Conservation (phyloP, 2,113 vertebrate genomes). For the Leucoraja erinaceus region DNA sequence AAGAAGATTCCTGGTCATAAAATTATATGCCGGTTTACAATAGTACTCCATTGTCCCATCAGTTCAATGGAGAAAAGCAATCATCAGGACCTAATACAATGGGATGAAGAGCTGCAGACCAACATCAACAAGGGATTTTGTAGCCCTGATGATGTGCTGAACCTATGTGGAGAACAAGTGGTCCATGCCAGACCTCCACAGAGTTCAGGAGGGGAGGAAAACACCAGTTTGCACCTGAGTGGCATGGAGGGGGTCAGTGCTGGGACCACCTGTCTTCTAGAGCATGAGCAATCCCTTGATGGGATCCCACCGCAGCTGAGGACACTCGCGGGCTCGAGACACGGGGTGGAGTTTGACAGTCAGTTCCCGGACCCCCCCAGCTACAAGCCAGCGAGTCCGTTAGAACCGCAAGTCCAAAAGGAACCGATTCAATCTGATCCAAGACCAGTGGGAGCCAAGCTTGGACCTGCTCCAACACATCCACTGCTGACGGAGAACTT, state of each 20-base stretch:
- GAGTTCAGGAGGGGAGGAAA: not conserved
- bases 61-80: slow-evolving; percentile 3
- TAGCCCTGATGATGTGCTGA: slow-evolving; percentile 18
- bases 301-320: not conserved
- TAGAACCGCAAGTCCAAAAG: not conserved
- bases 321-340: too few relatives aligned
- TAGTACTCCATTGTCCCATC: not conserved
- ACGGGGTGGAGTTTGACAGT: not conserved
- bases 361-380: not conserved
- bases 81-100: slow-evolving; percentile 21
- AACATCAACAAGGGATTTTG: slow-evolving; percentile 36
- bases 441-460: not conserved
- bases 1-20: not conserved
- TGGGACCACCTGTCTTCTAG: not conserved
- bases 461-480: not conserved
- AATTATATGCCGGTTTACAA: not conserved
- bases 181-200: not conserved
- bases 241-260: not conserved
- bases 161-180: not conserved
- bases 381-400: not conserved
- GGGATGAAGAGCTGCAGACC: slow-evolving; percentile 35
- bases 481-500: not conserved
- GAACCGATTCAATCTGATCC: too few relatives aligned
- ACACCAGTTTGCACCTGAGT: not conserved
- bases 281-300: not conserved